Evolutionary conservation across 2,113 vertebrate genomes (phyloP), one percentile per base, ranked within the genome.

Genomic region (Aepyceros melampus): DNA sequence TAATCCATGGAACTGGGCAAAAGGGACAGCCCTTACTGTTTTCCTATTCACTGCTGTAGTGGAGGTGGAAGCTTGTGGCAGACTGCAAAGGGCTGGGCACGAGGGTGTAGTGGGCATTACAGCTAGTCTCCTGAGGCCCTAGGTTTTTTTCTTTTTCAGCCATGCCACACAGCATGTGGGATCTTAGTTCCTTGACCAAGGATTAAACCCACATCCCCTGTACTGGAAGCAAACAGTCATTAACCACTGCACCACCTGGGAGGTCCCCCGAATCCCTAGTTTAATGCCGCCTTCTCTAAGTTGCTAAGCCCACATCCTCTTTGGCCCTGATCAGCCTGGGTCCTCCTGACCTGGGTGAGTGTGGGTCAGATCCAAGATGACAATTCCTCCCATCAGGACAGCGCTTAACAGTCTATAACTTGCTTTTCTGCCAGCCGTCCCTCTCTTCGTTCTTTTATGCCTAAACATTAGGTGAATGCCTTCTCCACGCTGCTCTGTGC

Each of bases 91-190:
- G 12, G 45, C 36, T 29, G 16, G 14, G 14, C 31, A 2, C 0
- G 6, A 0, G n/a, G 25, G 51, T 33, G 1, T 10, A 23, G 78
- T 14, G 40, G 81, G 74, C 29, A 14, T 19, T 6, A 23, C 0
- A 84, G 43, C 43, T 33, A 3, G 23, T 33, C 45, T 27, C 27
- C 89, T 0, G n/a, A 55, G 21, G 13, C 71, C 40, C 40, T 76
- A 76, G 71, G 71, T 14, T 76, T 76, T 74, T 14, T 43, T 27
- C 23, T 43, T 76, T 76, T 43, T 43, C 40, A 43, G 40, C 23
- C 40, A 43, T 76, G 40, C 71, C 71, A 76, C 71, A 76, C 71
- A 76, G 21, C 40, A 43, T 76, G 71, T 76, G 71, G 12, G 71
- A 76, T 43, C 71, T 76, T 43, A 76, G 71, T 43, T 76, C 71